Base-by-base conservation (phyloP, 1,140 invertebrate genomes). In the Leptopilina boulardi region DNA sequence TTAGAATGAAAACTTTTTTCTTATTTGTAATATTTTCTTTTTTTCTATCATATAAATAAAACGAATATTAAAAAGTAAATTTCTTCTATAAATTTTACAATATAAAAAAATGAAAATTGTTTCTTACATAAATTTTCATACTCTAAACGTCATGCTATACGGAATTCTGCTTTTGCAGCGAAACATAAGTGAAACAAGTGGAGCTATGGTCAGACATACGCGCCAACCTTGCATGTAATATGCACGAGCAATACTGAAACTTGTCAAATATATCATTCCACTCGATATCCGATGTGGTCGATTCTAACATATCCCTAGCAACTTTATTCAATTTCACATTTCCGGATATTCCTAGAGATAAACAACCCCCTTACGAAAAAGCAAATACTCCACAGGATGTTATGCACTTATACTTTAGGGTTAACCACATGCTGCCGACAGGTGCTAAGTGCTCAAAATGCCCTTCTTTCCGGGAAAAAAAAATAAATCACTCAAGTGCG, bases 201-300 rank as follows among this genome's bases (percentile, higher is more conserved):
- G 76, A 81, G 76, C 79, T 83, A 81, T 79, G 82, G 83, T 87
- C 86, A 82, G 86, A 80, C 66, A 80, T 56, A 80, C 78, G 77
- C 79, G 80, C 80, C 75, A 79, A 84, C 78, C 81, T 66, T 78
- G 85, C 81, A 81, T 85, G 81, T 86, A 87, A 87, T 85, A 86
- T 84, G 80, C 79, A 84, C 80, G 77, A 76, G 78, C 83, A 84
- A 88, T 86, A 84, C 80, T 80, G 74, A 73, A 85, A 84, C 85
- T 87, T 87, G 85, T 86, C 86, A 84, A 84, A 87, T 88, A 87
- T 87, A 87, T 88, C 86, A 87, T 88, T 87, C 84, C 85, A 82
- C 81, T 84, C 86, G 87, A 87, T 84, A 86, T 80, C 75, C 81
- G 78, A 76, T 74, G 75, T 80, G 74, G 77, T 75, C 81, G 71